Percentiles rank a stretch among this genome's conserved stretches.
Evolutionary conservation across 2,797 vertebrate genomes (phyloP).

Genomic region (Ctenopoma multispine): DNA sequence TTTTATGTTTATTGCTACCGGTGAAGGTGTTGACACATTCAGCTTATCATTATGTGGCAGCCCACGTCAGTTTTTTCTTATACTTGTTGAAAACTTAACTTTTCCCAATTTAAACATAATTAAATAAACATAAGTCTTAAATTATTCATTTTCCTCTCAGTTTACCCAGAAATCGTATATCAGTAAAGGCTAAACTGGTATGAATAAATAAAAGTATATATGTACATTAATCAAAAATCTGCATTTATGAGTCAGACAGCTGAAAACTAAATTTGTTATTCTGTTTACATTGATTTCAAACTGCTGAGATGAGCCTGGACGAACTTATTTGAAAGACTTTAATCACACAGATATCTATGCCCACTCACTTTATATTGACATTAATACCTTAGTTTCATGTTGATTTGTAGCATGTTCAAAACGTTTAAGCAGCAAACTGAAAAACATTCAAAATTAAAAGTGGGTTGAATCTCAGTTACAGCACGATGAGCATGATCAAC

Average conservation of each 20-base stretch:
- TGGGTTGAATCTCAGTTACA: not conserved
- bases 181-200: not conserved
- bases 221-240: slow-evolving; percentile 20
- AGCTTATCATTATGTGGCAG: no score
- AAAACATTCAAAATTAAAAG: slow-evolving; percentile 8
- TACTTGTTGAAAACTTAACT: no score
- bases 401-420: slow-evolving; percentile 8
- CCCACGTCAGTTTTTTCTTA: no score
- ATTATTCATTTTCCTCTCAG: not conserved
- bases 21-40: no score
- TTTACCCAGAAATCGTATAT: not conserved
- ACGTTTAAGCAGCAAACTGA: not conserved
- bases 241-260: not conserved
- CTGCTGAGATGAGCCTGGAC: slow-evolving; percentile 3
- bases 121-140: no score
- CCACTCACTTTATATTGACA: not conserved
- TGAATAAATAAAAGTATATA: slow-evolving; percentile 20
- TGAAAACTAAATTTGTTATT: slow-evolving; percentile 20
- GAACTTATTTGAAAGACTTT: slow-evolving; percentile 14
- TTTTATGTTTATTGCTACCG: no score
- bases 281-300: slow-evolving; percentile 14
- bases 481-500: not conserved
- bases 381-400: slow-evolving; percentile 10
- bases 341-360: slow-evolving; percentile 17
- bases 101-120: not conserved